phyloP scores from a whole-genome alignment of 1,140 invertebrate species.

The Onthophagus taurus region DNA sequence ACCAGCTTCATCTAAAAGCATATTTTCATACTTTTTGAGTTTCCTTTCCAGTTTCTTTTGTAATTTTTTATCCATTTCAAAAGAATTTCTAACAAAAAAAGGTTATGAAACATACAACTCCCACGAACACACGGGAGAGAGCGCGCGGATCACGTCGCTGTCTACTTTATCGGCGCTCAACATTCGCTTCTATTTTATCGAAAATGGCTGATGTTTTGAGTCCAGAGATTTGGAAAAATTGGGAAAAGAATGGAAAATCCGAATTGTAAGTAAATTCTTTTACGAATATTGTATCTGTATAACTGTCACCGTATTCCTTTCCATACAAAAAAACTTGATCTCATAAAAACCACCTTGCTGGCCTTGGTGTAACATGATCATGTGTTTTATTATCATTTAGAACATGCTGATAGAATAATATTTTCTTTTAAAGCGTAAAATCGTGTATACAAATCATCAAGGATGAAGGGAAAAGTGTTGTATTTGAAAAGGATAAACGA shows the following conservation, averaged over 20 bases:
- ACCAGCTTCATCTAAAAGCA: constrained; percentile 39
- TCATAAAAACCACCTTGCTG: too few relatives aligned
- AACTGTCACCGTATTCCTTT: too few relatives aligned
- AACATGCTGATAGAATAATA: too few relatives aligned
- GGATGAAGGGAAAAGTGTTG: constrained; percentile 43
- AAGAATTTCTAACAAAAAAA: too few relatives aligned
- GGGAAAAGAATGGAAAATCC: constrained; percentile 54
- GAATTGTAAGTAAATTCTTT: constrained; percentile 50
- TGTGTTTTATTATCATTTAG: too few relatives aligned
- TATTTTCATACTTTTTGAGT: constrained; percentile 39
- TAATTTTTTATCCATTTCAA: background rate
- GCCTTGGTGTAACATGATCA: too few relatives aligned
- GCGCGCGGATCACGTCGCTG: constrained; percentile 3
- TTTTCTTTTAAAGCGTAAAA: constrained; percentile 41
- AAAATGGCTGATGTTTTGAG: constrained; percentile 42
- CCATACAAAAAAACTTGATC: too few relatives aligned
- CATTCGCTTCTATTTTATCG: constrained; percentile 11
- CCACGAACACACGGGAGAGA: too few relatives aligned
- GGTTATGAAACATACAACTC: too few relatives aligned
- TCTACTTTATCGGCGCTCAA: constrained; percentile 7
- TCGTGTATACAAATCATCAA: constrained; percentile 42
- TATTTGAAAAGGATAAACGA: constrained; percentile 44
- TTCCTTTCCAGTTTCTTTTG: constrained; percentile 34
- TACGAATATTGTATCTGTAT: too few relatives aligned
- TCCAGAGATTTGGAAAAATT: constrained; percentile 53